Evolutionary conservation across 2,888 invertebrate species (phyloP).

Genomic region (Macrostomum cliftonense): DNA sequence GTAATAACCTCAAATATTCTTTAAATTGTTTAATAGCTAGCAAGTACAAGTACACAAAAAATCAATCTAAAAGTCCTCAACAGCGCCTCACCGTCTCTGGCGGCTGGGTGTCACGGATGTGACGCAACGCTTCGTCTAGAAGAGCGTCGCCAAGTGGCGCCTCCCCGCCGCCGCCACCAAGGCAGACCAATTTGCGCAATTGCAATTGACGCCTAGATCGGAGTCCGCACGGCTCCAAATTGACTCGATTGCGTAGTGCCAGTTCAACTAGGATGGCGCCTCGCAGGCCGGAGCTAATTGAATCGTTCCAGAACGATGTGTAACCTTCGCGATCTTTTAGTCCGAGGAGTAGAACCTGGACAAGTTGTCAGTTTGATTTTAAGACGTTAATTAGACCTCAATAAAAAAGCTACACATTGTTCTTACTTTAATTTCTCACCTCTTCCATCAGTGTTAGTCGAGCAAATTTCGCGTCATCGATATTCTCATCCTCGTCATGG

Average conservation of each 20-base stretch:
- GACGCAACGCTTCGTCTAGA: conserved; percentile 68
- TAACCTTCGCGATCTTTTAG: conserved; percentile 99
- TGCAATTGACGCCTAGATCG: conserved; percentile 56
- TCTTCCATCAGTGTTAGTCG: conserved; percentile 97
- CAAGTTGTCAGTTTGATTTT: no score
- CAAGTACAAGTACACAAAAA: no score
- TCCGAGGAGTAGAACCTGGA: conserved; percentile 72
- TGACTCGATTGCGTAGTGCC: conserved; percentile 75
- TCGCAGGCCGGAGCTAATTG: conserved; percentile 91
- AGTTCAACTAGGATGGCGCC: conserved; percentile 96
- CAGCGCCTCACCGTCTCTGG: no score
- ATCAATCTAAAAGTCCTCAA: no score
- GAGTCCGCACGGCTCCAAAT: conserved; percentile 89
- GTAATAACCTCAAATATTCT: no score
- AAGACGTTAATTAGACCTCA: no score
- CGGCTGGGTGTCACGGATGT: conserved; percentile 63
- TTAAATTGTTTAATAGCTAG: no score
- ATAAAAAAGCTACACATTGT: no score
- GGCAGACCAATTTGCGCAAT: conserved; percentile 53
- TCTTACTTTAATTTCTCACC: conserved; percentile 17
- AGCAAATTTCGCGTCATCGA: conserved; percentile 48
- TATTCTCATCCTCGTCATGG: conserved; percentile 14
- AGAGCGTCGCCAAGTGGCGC: conserved; percentile 90
- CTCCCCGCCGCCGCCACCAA: conserved; percentile 49
- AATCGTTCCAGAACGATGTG: conserved; percentile 99